Conservation (phyloP, 2,888 invertebrate species). For the Ophion slaviceki region DNA sequence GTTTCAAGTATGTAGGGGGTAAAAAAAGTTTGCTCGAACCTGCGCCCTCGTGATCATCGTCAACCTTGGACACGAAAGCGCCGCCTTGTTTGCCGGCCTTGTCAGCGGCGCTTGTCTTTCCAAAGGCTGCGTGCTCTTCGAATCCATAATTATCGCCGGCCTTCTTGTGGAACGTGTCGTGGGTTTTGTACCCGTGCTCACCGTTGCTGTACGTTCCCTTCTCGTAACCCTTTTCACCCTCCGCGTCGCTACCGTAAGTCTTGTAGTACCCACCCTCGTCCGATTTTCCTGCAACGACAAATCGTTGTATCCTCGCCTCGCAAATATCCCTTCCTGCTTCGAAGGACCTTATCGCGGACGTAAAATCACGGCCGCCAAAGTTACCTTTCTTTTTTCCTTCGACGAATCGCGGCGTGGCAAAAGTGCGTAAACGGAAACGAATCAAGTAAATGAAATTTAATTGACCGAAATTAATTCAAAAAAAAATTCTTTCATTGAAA, state of each 20-base stretch:
- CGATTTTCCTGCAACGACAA: slow-evolving; percentile 81
- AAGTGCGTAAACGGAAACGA: too few species aligned
- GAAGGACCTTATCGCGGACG: neutral
- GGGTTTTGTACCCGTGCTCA: slow-evolving; percentile 89
- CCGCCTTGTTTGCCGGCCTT: slow-evolving; percentile 74
- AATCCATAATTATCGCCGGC: slow-evolving; percentile 90
- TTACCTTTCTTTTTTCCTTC: neutral
- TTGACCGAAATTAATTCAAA: too few species aligned
- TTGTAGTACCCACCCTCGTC: slow-evolving; percentile 85
- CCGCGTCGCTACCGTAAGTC: slow-evolving; percentile 87
- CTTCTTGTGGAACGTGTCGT: slow-evolving; percentile 90
- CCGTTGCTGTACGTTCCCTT: slow-evolving; percentile 88
- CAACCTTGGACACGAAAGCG: slow-evolving; percentile 77
- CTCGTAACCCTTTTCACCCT: slow-evolving; percentile 87
- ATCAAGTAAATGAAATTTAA: too few species aligned
- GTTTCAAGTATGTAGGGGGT: neutral
- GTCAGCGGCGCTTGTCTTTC: slow-evolving; percentile 82
- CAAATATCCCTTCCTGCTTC: slow-evolving; percentile 36
- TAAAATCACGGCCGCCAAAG: neutral
- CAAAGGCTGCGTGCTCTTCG: slow-evolving; percentile 88
- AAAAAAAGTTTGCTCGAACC: slow-evolving; percentile 74
- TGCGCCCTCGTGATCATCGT: slow-evolving; percentile 83
- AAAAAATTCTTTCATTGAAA: too few species aligned
- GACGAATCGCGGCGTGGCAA: too few species aligned
- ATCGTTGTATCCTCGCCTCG: slow-evolving; percentile 60